Evolutionary conservation across 2,113 vertebrate genomes (phyloP).

Genomic region (Orthochromis indermauri): DNA sequence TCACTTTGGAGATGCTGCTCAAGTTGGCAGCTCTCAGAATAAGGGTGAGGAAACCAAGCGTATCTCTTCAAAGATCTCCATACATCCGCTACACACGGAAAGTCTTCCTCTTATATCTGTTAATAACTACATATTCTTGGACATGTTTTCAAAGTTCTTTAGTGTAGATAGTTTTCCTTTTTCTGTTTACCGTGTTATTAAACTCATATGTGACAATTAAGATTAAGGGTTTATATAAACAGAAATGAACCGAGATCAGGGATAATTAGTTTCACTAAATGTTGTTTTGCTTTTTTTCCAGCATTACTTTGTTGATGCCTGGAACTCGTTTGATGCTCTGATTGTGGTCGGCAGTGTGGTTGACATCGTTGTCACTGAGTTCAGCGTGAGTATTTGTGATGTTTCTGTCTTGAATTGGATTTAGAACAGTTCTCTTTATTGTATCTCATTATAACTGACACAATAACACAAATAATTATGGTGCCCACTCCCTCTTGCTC

Average conservation of each 20-base stretch:
- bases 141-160: not conserved
- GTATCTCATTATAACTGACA: not conserved
- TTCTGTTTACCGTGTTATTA: accelerated
- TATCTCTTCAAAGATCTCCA: not conserved
- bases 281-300: conserved; percentile 13
- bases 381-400: conserved; percentile 74
- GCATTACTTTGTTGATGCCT: conserved; percentile 91
- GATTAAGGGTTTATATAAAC: too few relatives aligned
- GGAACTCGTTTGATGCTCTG: conserved; percentile 92
- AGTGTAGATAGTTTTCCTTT: not conserved
- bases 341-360: conserved; percentile 94
- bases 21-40: conserved; percentile 88
- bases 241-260: accelerated
- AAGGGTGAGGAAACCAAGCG: conserved; percentile 63
- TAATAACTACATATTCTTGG: not conserved
- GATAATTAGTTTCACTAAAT: not conserved
- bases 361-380: conserved; percentile 89
- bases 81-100: not conserved
- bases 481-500: accelerated
- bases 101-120: not conserved
- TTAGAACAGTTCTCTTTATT: not conserved
- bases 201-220: not conserved
- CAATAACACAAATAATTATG: not conserved
- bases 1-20: conserved; percentile 90
- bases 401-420: not conserved